Evolutionary conservation across 2,888 invertebrate species (phyloP).

Genomic region (Portevinia maculata): DNA sequence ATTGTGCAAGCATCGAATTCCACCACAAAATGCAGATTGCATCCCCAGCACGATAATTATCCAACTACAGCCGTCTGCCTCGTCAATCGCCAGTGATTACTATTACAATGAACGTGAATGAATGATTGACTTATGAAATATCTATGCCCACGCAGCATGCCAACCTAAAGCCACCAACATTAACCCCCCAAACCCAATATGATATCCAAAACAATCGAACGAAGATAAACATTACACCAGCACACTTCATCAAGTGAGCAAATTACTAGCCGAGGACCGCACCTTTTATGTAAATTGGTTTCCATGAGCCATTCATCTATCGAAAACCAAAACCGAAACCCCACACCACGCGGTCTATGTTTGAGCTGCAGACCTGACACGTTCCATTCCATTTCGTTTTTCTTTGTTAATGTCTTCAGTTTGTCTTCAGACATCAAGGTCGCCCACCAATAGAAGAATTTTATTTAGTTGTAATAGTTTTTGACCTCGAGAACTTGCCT

Average conservation of each 20-base stretch:
- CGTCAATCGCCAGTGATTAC: conserved; percentile 10
- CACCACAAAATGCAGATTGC: conserved; percentile 48
- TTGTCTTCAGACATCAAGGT: conserved; percentile 44
- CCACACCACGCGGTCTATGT: conserved; percentile 20
- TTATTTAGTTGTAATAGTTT: conserved; percentile 24
- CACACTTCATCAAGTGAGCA: conserved; percentile 53
- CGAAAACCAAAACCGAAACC: conserved; percentile 9
- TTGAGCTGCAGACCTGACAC: background rate
- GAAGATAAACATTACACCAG: conserved; percentile 24
- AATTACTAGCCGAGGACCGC: conserved; percentile 53
- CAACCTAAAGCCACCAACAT: conserved; percentile 29
- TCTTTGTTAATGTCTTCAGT: conserved; percentile 22
- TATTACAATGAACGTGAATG: conserved; percentile 35
- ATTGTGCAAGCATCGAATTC: conserved; percentile 32
- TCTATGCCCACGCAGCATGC: conserved; percentile 55
- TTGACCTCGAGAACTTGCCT: conserved; percentile 51
- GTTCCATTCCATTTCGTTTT: conserved; percentile 6
- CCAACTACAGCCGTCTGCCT: conserved; percentile 54
- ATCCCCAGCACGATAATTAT: conserved; percentile 68
- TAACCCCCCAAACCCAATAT: background rate
- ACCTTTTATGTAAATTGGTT: conserved; percentile 64
- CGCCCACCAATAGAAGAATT: conserved; percentile 26
- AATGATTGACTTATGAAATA: conserved; percentile 54
- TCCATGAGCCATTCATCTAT: conserved; percentile 31
- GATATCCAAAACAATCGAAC: conserved; percentile 19